Base-by-base conservation (phyloP, 2,113 vertebrate species). In the Leucopsar rothschildi region DNA sequence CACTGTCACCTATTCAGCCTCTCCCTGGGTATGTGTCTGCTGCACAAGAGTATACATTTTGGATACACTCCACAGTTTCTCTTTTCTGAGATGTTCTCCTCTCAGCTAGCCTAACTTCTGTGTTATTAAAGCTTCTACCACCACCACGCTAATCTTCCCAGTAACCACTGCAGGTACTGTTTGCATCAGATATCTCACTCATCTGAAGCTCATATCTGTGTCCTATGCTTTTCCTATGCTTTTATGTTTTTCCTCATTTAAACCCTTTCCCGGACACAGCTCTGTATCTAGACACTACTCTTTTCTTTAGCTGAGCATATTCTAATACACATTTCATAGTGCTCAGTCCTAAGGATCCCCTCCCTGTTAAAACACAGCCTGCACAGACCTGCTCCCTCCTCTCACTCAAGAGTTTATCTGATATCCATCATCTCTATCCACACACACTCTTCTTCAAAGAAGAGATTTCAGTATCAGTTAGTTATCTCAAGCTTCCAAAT, bases 131-230 rank as follows among this genome's bases (percentile, higher is more conserved):
- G 17, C 13, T 88, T 1, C 49, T 17, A 91, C 15, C 28, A 73
- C 18, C 27, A 84, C 7, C 5, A 25, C 11, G 29, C 14, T 39
- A 8, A 44, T 42, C 56, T 75, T 60, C 33, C 27, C 22, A 39
- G 33, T 12, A 55, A 61, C 4, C 5, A 56, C 22, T 44, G 12
- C 20, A 84, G 60, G 6, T 33, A 64, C 4, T 7, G 14, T 68
- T 72, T 40, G 20, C 22, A 71, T 35, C 44, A 53, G 13, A 22
- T 7, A 4, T n/a, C 33, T 82, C 57, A 57, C 23, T 85, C 61
- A 68, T 3, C 15, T 4, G 0, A 79, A 14, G 4, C n/a, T 76
- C 40, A 82, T n/a, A 7, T 44, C 33, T 52, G 3, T 19, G 2
- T 55, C 14, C 5, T 6, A 5, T 3, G 10, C 44, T 44, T 63